Percentiles rank a stretch among this genome's conserved stretches.
Conservation (phyloP, 2,113 vertebrate species). For the Elephantulus edwardii region DNA sequence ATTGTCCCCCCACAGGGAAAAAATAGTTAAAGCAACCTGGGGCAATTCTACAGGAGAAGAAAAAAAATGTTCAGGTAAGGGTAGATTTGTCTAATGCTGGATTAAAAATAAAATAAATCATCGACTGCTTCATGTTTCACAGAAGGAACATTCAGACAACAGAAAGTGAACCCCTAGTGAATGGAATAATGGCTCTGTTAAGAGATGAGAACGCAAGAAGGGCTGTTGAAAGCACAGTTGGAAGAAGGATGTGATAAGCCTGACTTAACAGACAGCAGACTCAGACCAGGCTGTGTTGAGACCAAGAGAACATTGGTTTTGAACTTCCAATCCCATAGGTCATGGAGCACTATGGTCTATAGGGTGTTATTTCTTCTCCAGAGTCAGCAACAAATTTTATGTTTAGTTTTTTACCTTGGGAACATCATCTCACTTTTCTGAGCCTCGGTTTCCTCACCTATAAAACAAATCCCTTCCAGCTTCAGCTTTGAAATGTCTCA, state of each 20-base stretch:
- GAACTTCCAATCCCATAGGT: background rate
- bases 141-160: constrained; percentile 57
- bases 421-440: constrained; percentile 26
- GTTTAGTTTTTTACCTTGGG: background rate
- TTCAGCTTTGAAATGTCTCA: constrained; percentile 24
- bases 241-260: constrained; percentile 59
- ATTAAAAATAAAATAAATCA: constrained; percentile 37
- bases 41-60: constrained; percentile 63
- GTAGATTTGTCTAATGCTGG: constrained; percentile 56
- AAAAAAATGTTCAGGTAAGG: constrained; percentile 53
- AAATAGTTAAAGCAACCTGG: constrained; percentile 55
- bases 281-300: background rate
- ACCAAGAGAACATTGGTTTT: background rate
- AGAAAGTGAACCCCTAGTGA: constrained; percentile 50
- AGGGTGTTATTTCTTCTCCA: background rate
- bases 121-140: constrained; percentile 60
- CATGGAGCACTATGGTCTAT: background rate
- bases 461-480: background rate
- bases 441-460: background rate
- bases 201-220: constrained; percentile 49
- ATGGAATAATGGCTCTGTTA: constrained; percentile 63
- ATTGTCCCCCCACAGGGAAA: constrained; percentile 57
- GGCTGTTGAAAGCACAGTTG: constrained; percentile 45
- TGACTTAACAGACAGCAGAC: background rate
- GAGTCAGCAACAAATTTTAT: background rate